Conservation (phyloP, 2,888 invertebrate species). For the Therioaphis trifolii region DNA sequence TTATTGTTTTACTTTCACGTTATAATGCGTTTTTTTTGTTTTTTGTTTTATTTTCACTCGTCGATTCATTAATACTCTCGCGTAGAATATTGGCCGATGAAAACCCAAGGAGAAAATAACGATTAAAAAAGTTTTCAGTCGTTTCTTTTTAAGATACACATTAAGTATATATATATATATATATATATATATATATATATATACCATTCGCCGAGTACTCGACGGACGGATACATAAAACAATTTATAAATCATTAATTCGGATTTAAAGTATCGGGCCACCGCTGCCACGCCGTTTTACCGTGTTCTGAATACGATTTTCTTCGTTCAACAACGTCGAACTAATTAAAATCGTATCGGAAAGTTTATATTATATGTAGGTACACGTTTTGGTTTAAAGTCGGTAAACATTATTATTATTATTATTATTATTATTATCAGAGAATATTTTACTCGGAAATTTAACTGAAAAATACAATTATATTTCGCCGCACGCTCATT, state of each 20-base stretch:
- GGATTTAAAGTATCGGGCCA: slow-evolving; percentile 22
- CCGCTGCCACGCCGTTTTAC: background rate
- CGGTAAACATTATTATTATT: too few species aligned
- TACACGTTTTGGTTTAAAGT: background rate
- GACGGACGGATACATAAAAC: background rate
- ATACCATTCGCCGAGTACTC: background rate
- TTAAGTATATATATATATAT: background rate
- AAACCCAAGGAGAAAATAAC: slow-evolving; percentile 13
- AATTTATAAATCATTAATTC: slow-evolving; percentile 44
- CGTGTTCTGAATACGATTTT: background rate
- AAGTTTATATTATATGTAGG: slow-evolving; percentile 4
- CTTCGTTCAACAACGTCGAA: slow-evolving; percentile 14
- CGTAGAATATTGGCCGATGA: background rate
- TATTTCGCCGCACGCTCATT: too few species aligned
- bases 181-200: background rate
- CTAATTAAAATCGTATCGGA: slow-evolving; percentile 41
- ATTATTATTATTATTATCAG: background rate
- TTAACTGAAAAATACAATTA: too few species aligned
- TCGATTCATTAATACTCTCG: slow-evolving; percentile 17
- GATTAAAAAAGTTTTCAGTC: slow-evolving; percentile 38
- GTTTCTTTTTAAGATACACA: background rate
- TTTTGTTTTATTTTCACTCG: background rate
- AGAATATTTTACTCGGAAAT: background rate
- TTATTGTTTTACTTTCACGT: slow-evolving; percentile 20
- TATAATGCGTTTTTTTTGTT: slow-evolving; percentile 8